Conservation (phyloP, 2,888 invertebrate genomes). For the Athalia rosae region DNA sequence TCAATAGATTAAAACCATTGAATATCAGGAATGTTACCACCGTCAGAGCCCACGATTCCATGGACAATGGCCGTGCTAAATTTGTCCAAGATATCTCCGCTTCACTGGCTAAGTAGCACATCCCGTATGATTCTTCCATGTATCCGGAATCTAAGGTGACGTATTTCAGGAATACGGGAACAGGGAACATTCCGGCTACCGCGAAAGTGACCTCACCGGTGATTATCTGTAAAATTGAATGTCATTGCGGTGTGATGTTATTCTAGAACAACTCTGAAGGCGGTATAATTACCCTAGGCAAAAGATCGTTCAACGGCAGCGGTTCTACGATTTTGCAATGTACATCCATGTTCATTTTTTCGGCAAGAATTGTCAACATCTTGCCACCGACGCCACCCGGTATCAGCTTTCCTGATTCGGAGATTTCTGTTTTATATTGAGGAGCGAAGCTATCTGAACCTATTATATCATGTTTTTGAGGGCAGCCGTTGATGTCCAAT, state of each 20-base stretch:
- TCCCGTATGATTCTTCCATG: too few relatives aligned
- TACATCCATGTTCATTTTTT: constrained; percentile 14
- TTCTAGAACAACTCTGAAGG: too few relatives aligned
- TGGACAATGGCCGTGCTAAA: too few relatives aligned
- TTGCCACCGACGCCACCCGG: not conserved
- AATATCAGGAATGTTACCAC: too few relatives aligned
- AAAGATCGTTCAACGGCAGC: too few relatives aligned
- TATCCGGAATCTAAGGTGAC: not conserved
- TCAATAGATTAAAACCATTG: too few relatives aligned
- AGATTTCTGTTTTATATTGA: not conserved
- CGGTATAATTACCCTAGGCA: too few relatives aligned
- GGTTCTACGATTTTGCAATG: too few relatives aligned
- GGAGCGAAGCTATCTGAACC: not conserved
- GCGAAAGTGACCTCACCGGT: not conserved
- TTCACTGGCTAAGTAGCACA: too few relatives aligned
- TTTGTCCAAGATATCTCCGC: too few relatives aligned
- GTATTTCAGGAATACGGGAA: not conserved
- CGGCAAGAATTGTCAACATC: not conserved
- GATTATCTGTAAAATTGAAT: not conserved
- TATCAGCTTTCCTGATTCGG: not conserved
- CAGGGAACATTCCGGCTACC: not conserved
- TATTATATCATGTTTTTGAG: not conserved
- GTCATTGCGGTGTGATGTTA: too few relatives aligned
- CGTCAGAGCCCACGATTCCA: too few relatives aligned
- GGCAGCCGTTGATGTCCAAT: constrained; percentile 6